Conservation (phyloP, 2,797 vertebrate genomes). For the Esox lucius region DNA sequence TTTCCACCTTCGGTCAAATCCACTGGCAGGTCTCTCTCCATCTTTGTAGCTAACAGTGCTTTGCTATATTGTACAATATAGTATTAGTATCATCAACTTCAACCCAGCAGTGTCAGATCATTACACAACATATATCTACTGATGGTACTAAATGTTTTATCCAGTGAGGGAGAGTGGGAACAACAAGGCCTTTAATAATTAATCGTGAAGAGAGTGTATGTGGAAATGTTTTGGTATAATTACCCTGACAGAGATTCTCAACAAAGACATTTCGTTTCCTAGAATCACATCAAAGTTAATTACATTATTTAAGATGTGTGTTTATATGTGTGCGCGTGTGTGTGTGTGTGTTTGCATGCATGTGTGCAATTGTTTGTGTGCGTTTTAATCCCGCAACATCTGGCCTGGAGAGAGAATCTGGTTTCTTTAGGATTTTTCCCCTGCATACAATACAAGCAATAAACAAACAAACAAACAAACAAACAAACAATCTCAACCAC, state of each 20-base stretch:
- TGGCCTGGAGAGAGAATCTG: conserved; percentile 7
- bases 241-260: not conserved
- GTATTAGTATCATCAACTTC: not conserved
- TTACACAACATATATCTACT: not conserved
- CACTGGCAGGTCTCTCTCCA: not conserved
- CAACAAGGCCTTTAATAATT: not conserved
- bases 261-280: not conserved
- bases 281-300: not conserved
- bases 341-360: conserved; percentile 43
- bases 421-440: conserved; percentile 4
- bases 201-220: not conserved
- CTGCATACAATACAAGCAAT: conserved; percentile 6
- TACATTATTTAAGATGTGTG: conserved; percentile 29
- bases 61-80: not conserved
- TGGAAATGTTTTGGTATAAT: not conserved
- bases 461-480: conserved; percentile 21
- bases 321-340: conserved; percentile 52
- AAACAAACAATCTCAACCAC: conserved; percentile 8
- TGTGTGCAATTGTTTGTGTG: conserved; percentile 25
- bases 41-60: not conserved
- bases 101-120: not conserved
- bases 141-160: not conserved
- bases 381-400: conserved; percentile 17
- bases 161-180: not conserved
- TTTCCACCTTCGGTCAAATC: not conserved